Conservation (phyloP, 2,888 invertebrate species). For the Sturmia bella region DNA sequence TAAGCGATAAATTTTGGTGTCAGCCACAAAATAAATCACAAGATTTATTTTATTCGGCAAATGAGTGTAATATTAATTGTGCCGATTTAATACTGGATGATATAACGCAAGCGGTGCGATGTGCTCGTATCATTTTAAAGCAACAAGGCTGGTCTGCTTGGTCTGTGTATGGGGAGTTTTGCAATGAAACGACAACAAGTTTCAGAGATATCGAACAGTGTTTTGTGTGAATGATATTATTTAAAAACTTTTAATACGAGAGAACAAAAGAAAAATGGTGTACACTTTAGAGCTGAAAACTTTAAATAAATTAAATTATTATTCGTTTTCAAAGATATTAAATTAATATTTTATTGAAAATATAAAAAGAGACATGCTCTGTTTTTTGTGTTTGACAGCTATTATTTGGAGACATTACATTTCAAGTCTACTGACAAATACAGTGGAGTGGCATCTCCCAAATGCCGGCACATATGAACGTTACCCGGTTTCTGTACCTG, state of each 20-base stretch:
- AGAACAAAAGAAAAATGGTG: neutral
- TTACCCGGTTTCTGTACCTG: no score
- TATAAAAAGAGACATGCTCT: no score
- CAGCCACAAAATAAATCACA: conserved; percentile 73
- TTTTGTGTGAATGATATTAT: conserved; percentile 41
- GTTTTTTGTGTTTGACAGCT: no score
- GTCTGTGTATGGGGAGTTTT: conserved; percentile 78
- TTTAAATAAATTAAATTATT: no score
- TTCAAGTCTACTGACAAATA: no score
- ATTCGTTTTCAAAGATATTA: no score
- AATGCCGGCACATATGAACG: no score
- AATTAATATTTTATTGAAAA: no score
- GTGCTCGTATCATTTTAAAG: conserved; percentile 76
- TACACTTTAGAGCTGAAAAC: neutral
- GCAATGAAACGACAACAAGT: conserved; percentile 75
- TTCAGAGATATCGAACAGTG: conserved; percentile 60
- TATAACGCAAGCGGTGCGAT: conserved; percentile 77
- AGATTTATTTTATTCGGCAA: conserved; percentile 71
- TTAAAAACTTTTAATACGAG: neutral
- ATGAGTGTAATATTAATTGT: conserved; percentile 79
- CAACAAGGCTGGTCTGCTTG: conserved; percentile 80
- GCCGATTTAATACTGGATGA: conserved; percentile 77
- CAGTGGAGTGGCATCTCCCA: no score
- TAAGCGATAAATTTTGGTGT: conserved; percentile 81
- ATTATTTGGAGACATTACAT: no score